Conservation (phyloP, 2,888 invertebrate genomes). For the Diploptera punctata region DNA sequence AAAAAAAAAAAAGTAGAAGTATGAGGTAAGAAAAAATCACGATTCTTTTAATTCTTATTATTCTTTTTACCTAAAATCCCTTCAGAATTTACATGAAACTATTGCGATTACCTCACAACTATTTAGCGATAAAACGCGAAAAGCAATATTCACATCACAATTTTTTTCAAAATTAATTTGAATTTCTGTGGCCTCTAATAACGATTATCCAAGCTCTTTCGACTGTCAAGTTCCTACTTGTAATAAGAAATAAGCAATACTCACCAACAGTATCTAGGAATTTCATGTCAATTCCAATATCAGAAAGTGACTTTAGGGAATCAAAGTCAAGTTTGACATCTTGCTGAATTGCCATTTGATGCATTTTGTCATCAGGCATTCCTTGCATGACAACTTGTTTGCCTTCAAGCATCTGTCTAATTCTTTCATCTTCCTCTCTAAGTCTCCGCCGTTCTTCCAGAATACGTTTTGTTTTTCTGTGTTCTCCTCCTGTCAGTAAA, state of each 20-base stretch:
- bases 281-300: constrained; percentile 84
- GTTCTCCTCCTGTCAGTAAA: constrained; percentile 82
- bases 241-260: constrained; percentile 37
- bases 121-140: too few relatives aligned
- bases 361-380: constrained; percentile 51
- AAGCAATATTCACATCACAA: too few relatives aligned
- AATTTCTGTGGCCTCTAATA: too few relatives aligned
- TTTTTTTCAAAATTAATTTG: too few relatives aligned
- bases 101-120: too few relatives aligned
- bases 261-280: constrained; percentile 76
- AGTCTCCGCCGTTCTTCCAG: constrained; percentile 72
- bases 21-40: too few relatives aligned
- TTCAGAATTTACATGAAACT: too few relatives aligned
- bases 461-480: constrained; percentile 73
- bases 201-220: too few relatives aligned
- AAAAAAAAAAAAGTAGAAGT: too few relatives aligned
- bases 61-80: too few relatives aligned
- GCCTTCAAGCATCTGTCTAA: constrained; percentile 50
- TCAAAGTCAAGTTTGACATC: constrained; percentile 35
- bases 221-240: too few relatives aligned
- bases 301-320: constrained; percentile 52
- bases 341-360: not conserved
- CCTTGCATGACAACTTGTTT: constrained; percentile 43
- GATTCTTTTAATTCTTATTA: too few relatives aligned
- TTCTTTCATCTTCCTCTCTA: constrained; percentile 68